Base-by-base conservation (phyloP, 2,888 invertebrate species). In the Coenonympha glycerion region DNA sequence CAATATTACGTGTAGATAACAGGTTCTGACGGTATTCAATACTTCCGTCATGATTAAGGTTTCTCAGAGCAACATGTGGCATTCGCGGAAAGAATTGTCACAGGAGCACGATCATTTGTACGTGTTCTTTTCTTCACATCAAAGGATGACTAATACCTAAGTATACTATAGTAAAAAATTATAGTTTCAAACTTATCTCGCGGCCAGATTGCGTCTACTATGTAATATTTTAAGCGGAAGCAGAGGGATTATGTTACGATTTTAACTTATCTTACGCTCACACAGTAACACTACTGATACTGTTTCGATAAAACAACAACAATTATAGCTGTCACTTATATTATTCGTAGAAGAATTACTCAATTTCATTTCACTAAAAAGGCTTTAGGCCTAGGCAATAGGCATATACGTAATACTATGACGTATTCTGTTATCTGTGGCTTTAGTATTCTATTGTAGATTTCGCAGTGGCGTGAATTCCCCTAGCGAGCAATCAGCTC, bases 1-100 rank as follows among this genome's bases (percentile, higher is more conserved):
- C n/a, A 24, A 15, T 6, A 39, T 39, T 22, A 24, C 24, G 18
- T 41, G 28, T 18, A 40, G 16, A 41, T 28, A 28, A 16, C 28
- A 18, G 3, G 15, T 39, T 39, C 3, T 18, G 42, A 9, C 19
- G 42, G 31, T 16, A 49, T 42, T 49, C 16, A 44, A 47, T 47
- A 55, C 55, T 47, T 55, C 52, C 55, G 49, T 31, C 33, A 52
- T 39, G 47, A 52, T 52, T 49, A 55, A 44, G 52, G 55, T 48
- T 55, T 55, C 55, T 28, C 41, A 16, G 33, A 45, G 50, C 39
- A 34, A 37, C 55, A 55, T 48, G 49, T 55, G 55, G 28, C n/a
- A 15, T 47, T 47, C 37, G 33, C 6, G 13, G 48, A 45, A 55
- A 30, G 8, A 15, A 11, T 16, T 24, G 31, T 45, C 36, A 36